Conservation (phyloP, 2,888 invertebrate species). For the Neoscelio sp. region DNA sequence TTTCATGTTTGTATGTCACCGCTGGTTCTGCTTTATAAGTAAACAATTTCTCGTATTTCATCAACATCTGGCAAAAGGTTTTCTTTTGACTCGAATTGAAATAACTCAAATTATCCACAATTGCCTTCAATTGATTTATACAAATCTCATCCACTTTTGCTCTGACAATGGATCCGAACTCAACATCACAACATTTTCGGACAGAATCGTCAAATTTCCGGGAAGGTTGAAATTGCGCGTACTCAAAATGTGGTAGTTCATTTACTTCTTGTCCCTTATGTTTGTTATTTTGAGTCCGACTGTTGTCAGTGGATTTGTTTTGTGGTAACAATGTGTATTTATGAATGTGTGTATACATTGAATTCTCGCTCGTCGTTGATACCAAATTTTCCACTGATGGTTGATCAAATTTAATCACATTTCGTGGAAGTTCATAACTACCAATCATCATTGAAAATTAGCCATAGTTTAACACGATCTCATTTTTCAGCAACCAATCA, state of each 20-base stretch:
- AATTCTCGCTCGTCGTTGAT: not conserved
- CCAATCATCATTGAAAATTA: not conserved
- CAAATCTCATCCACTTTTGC: not conserved
- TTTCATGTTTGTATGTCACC: not conserved
- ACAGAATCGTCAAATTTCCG: no score
- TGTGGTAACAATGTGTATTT: not conserved
- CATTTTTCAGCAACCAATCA: not conserved
- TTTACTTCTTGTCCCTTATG: no score
- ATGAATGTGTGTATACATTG: not conserved
- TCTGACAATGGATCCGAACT: no score
- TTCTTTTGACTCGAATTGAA: not conserved
- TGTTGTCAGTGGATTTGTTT: not conserved
- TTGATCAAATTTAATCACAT: slow-evolving; percentile 7
- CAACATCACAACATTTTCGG: not conserved
- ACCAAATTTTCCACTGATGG: not conserved
- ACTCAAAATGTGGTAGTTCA: no score
- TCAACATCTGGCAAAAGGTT: not conserved
- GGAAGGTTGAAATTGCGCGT: no score
- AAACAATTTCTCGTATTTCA: not conserved
- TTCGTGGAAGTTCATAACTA: not conserved
- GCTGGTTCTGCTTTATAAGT: not conserved
- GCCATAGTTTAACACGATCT: not conserved
- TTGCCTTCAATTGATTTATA: not conserved
- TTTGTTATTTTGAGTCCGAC: not conserved
- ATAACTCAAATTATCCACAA: not conserved